A percentile compares a stretch with the other conserved stretches of the same genome.
Evolutionary conservation across 2,113 vertebrate genomes (phyloP).

Genomic region (Cervus canadensis): DNA sequence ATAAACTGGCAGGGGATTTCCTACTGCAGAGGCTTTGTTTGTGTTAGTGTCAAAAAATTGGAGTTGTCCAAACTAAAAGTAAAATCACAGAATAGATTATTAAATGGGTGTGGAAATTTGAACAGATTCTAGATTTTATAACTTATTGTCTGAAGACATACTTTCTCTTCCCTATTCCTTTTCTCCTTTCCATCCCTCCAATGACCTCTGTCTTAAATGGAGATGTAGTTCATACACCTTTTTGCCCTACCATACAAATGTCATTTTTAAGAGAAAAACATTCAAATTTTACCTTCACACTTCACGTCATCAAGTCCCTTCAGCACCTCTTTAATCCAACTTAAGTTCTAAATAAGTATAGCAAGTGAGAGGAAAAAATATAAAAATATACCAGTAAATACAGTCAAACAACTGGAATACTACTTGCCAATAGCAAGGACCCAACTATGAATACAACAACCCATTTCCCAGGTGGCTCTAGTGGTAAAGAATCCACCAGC

Average conservation of each 20-base stretch:
- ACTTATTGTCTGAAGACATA: neutral
- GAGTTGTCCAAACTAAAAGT: neutral
- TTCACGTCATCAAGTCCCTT: neutral
- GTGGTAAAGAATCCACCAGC: neutral
- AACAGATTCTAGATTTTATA: neutral
- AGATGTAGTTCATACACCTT: neutral
- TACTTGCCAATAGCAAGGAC: neutral
- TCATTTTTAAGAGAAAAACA: slow-evolving; percentile 19
- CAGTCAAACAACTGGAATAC: neutral
- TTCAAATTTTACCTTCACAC: neutral
- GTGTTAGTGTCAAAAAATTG: neutral
- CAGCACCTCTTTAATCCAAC: neutral
- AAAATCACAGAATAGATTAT: neutral
- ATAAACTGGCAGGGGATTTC: neutral
- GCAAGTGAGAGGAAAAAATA: neutral
- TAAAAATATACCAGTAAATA: neutral
- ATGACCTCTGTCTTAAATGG: neutral
- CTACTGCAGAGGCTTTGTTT: neutral
- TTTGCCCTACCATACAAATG: neutral
- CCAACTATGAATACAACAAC: neutral
- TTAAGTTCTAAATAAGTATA: neutral
- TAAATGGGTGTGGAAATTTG: neutral
- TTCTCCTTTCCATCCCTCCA: neutral
- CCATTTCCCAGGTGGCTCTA: neutral
- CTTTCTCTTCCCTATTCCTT: neutral